Percentiles rank a stretch among this genome's conserved stretches.
These are phyloP conservation scores for Limenitis camilla DNA, from an alignment of 2,888 invertebrate genomes.

Conservation along the genomic window DNA sequence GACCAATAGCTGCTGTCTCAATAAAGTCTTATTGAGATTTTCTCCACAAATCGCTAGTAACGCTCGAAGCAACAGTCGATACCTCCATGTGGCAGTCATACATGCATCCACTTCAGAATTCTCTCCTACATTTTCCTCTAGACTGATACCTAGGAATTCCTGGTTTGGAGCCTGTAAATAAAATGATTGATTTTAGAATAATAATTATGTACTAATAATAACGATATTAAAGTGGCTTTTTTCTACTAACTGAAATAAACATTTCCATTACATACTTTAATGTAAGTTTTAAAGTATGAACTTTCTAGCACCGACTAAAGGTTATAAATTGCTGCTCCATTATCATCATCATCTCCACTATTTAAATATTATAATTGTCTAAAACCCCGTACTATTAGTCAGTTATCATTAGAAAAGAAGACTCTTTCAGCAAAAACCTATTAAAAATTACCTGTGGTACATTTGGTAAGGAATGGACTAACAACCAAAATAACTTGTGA, in stretches of 20 bases:
- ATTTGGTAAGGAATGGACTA: slow-evolving; percentile 88
- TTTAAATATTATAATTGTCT: too few species aligned
- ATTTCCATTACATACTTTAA: too few species aligned
- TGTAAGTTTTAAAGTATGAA: too few species aligned
- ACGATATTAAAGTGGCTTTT: too few species aligned
- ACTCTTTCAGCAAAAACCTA: too few species aligned
- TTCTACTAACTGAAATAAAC: too few species aligned
- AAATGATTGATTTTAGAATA: not conserved
- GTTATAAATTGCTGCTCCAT: too few species aligned
- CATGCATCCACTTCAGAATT: slow-evolving; percentile 70
- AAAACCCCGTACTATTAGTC: too few species aligned
- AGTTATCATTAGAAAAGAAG: too few species aligned
- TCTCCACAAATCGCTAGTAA: slow-evolving; percentile 90
- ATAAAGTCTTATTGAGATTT: slow-evolving; percentile 84
- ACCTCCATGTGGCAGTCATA: slow-evolving; percentile 79
- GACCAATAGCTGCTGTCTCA: slow-evolving; percentile 89
- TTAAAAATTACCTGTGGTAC: slow-evolving; percentile 82
- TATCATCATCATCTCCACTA: too few species aligned
- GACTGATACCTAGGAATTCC: slow-evolving; percentile 62
- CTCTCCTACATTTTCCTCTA: slow-evolving; percentile 54
- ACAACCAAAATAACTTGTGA: slow-evolving; percentile 95
- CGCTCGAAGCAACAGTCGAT: slow-evolving; percentile 90
- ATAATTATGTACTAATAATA: too few species aligned
- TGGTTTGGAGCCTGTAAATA: slow-evolving; percentile 48
- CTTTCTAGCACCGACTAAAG: too few species aligned